Evolutionary conservation across 2,888 invertebrate genomes (phyloP), one percentile per base, ranked within the genome.

Genomic region (Cantharis rustica): DNA sequence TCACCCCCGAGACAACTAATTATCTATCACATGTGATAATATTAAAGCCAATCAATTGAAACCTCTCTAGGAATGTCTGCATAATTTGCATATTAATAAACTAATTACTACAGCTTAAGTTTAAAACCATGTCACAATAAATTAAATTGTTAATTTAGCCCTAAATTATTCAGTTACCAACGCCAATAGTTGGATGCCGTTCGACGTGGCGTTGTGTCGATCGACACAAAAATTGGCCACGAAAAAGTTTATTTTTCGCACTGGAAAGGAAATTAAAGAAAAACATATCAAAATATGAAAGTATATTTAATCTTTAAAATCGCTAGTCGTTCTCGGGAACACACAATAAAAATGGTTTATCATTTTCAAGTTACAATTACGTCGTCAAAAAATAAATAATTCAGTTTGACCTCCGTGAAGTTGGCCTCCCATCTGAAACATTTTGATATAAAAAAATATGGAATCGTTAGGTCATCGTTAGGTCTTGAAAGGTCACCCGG

Each of bases 81-180:
- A 47, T 47, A 47, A 47, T 47, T 47, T 47, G 47, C 47, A 47
- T 47, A 47, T 47, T 47, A 47, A 47, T 47, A 47, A 47, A 47
- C 47, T 47, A 47, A 47, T 47, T 47, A 47, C 47, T 47, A 47
- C n/a, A 66, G 64, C 64, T 66, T 66, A 66, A 66, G 64, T n/a
- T 66, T 66, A 66, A 66, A 66, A 66, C 64, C 64, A 23, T 66
- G 64, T 66, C 64, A 16, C 23, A 66, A 66, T 66, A 20, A 66
- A 66, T 66, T 66, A 66, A 66, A 20, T 66, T 66, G 17, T 20
- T 66, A 66, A 66, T 66, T 66, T 20, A 20, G 13, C 64, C 17
- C 64, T n/a, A 16, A 47, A 47, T 47, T 47, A 47, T 47, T 47
- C 47, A n/a, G n/a, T n/a, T 47, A 47, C 47, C n/a, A n/a, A n/a